Evolutionary conservation across 2,888 invertebrate species (phyloP).

Genomic region (Argyra leucocephala): DNA sequence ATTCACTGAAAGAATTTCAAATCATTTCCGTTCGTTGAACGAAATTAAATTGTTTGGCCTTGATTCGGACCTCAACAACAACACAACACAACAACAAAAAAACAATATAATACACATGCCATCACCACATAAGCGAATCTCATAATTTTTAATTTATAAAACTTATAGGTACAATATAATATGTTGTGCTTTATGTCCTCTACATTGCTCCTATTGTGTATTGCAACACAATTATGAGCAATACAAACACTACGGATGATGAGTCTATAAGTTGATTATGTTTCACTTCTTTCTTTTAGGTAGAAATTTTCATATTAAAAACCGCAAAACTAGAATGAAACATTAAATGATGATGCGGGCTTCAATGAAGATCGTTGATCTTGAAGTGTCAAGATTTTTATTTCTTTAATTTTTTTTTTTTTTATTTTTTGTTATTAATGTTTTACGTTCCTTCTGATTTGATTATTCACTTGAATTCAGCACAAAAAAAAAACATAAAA

Average conservation of each 20-base stretch:
- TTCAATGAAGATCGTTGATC: conserved; percentile 6
- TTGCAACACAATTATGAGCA: too few relatives aligned
- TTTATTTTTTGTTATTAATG: neutral
- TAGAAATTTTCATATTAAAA: too few relatives aligned
- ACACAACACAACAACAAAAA: neutral
- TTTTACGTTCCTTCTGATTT: neutral
- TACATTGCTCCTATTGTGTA: too few relatives aligned
- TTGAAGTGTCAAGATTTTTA: neutral
- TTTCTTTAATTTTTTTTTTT: neutral
- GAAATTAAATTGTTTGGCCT: conserved; percentile 6
- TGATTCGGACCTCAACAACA: neutral
- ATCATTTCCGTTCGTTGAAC: conserved; percentile 10
- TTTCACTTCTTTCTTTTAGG: too few relatives aligned
- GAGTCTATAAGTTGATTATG: too few relatives aligned
- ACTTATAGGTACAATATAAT: too few relatives aligned
- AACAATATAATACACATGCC: neutral
- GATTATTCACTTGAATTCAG: neutral
- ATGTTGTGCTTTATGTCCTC: too few relatives aligned
- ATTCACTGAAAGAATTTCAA: conserved; percentile 2
- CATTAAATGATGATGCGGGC: neutral
- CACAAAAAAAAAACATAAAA: too few relatives aligned
- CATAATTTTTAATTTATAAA: too few relatives aligned
- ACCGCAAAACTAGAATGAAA: too few relatives aligned
- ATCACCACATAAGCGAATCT: neutral
- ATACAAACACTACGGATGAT: too few relatives aligned